Base-by-base conservation (phyloP, 2,113 vertebrate species). In the Platichthys stellatus region DNA sequence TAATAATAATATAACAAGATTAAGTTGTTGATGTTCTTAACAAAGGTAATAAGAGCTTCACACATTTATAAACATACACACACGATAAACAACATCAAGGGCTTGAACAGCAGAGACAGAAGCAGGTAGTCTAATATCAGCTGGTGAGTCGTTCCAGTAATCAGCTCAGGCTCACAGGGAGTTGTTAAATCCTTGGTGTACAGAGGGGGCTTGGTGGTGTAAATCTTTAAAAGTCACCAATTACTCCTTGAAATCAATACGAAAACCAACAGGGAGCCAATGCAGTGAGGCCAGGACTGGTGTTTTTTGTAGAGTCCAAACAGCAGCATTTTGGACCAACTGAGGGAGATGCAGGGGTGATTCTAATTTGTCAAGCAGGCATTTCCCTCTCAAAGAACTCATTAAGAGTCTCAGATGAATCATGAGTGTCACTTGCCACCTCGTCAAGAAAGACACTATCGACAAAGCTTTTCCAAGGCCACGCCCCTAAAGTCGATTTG, bases 371-470 rank as follows among this genome's bases (percentile, higher is more conserved):
- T 49, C 15, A 18, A 18, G 18, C 47, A 15, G 4, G 18, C 20
- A 54, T 57, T 13, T 67, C 65, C 65, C 47, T 23, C 49, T 62
- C 51, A 31, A 54, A 66, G 3, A 49, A 83, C 74, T 67, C 35
- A 21, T 23, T 68, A 68, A 20, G 13, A 54, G 58, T 70, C 5
- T 38, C 35, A 47, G 67, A 58, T 65, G 23, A 70, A 65, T 70
- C 4, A 5, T 57, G 28, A 81, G 40, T 63, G 83, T 75, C 2
- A 83, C 63, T 31, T 68, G 64, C 63, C 73, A 75, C 47, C 49
- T 81, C 57, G 62, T 80, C 75, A 78, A 69, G 63, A 80, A 43
- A 65, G 7, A 80, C 64, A 51, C 26, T 43, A 63, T 72, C 8
- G 35, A 63, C 53, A 71, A 74, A 20, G 31, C 28, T 77, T 81